Evolutionary conservation across 2,113 vertebrate species (phyloP), one percentile per base, ranked within the genome.

Genomic region (Calyptomena viridis): DNA sequence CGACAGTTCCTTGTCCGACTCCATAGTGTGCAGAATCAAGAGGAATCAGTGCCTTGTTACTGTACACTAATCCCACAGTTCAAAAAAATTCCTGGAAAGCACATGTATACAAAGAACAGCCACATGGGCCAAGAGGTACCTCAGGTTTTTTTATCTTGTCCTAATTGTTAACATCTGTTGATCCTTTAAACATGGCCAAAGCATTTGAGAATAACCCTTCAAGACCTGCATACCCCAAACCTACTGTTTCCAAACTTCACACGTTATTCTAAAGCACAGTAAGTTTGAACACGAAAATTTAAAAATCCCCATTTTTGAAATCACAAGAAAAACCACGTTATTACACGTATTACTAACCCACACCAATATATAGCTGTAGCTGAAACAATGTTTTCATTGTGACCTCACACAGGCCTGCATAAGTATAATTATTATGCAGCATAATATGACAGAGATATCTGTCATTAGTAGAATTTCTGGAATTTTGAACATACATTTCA

Each of bases 401-500:
- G 93, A 88, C 90, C 93, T 84, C 95, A 72, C 72, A 56, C 30
- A 30, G 52, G 90, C 83, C 68, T 80, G 82, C 67, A 11, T 37
- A 55, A 89, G 73, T 90, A 64, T 90, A 88, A 95, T 97, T 96
- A 96, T 94, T 94, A 95, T 96, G 92, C 92, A 95, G 94, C 77
- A 93, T 53, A 94, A 85, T 90, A 97, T 94, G 95, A 94, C 95
- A 96, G 91, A 97, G 73, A 87, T 95, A 86, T 84, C 94, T 92
- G 89, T 97, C 96, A 94, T 96, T 94, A 95, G 91, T 84, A 97
- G 79, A 93, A 96, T 93, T 97, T 96, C 88, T 95, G 90, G 94
- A 96, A 95, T 95, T 95, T 96, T 95, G 96, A 96, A 94, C 92
- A 96, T 95, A 96, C 92, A 97, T 97, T 97, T 96, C 92, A 94